Evolutionary conservation across 2,888 invertebrate species (phyloP).

Genomic region (Drosophila affinis): DNA sequence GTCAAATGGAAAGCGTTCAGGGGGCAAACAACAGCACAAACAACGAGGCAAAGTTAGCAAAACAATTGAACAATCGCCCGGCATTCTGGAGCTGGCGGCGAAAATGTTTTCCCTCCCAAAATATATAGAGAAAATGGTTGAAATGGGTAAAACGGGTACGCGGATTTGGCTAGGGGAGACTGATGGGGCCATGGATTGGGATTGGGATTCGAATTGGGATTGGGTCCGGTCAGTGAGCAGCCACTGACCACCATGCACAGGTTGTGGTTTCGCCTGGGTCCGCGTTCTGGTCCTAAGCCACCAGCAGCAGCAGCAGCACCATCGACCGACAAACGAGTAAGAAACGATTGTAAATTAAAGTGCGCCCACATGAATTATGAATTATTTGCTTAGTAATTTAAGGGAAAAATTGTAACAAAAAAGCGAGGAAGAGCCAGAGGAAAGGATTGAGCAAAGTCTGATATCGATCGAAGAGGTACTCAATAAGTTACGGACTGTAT

Average conservation of each 20-base stretch:
- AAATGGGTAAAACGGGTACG: background rate
- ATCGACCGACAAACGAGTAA: constrained; percentile 28
- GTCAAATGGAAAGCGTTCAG: constrained; percentile 74
- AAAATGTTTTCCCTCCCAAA: constrained; percentile 20
- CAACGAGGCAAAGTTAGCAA: constrained; percentile 71
- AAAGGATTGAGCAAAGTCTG: background rate
- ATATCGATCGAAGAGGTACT: background rate
- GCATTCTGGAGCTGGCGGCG: constrained; percentile 46
- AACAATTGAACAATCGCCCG: constrained; percentile 77
- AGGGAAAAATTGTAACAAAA: background rate
- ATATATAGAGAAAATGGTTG: constrained; percentile 30
- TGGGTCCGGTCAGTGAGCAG: constrained; percentile 51
- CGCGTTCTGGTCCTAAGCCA: constrained; percentile 7
- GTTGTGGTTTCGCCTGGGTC: constrained; percentile 47
- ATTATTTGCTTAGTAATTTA: constrained; percentile 25
- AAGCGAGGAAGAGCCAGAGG: background rate
- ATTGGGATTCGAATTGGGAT: constrained; percentile 20
- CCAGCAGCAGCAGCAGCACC: background rate
- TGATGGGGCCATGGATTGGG: constrained; percentile 13
- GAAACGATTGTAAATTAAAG: constrained; percentile 43
- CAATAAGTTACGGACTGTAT: background rate
- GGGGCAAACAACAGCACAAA: constrained; percentile 61
- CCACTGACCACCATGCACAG: constrained; percentile 50
- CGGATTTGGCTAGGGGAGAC: constrained; percentile 12
- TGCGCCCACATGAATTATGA: constrained; percentile 26